Conservation (phyloP, 2,113 vertebrate genomes). For the Echinops telfairi region DNA sequence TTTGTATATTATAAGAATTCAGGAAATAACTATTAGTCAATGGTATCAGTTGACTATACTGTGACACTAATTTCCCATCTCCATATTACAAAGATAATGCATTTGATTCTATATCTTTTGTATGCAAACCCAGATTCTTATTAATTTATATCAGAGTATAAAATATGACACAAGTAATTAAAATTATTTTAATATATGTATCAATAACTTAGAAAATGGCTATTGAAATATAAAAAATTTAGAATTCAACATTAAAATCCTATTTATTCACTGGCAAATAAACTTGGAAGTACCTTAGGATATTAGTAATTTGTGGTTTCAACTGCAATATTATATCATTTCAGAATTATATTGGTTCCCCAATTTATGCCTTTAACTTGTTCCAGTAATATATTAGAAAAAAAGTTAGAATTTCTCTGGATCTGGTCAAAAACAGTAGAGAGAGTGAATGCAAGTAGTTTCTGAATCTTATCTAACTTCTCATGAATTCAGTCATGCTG, state of each 20-base stretch:
- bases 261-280: background rate
- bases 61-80: background rate
- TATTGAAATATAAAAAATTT: background rate
- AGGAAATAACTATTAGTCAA: background rate
- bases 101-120: background rate
- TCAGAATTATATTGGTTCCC: background rate
- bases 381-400: background rate
- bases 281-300: background rate
- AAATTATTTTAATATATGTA: background rate
- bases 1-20: background rate
- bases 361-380: background rate
- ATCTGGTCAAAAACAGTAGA: background rate
- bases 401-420: background rate
- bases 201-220: background rate
- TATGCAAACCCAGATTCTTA: background rate
- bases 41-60: background rate
- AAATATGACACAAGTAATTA: background rate
- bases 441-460: background rate
- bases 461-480: conserved; percentile 3
- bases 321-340: background rate
- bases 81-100: background rate
- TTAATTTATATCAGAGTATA: background rate
- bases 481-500: background rate
- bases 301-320: background rate
- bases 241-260: conserved; percentile 28